Evolutionary conservation across 2,797 vertebrate genomes (phyloP), one percentile per base, ranked within the genome.

Genomic region (Arremon brunneinucha): DNA sequence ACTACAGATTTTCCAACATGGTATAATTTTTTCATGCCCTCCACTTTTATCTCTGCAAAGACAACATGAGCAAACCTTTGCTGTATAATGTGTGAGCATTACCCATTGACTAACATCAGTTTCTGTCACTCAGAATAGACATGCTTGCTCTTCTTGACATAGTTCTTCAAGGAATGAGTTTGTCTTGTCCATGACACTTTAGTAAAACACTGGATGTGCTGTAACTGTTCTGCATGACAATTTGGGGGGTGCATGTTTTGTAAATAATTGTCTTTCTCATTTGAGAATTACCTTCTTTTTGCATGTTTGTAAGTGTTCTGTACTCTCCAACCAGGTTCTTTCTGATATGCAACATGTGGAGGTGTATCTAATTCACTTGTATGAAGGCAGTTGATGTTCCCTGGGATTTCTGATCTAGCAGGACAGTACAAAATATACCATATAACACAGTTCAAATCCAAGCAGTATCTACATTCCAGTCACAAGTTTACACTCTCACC

Each of bases 331-430:
- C 12, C 6, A 49, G 11, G 4, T 57, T 53, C 26, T 62, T 87
- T 78, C 6, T 57, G 22, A 9, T 67, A 32, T 24, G 57, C 9
- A 12, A 18, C 2, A 0, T 52, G 14, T 60, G 37, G 35, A 46
- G 7, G 3, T 11, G 8, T 68, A n/a, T 43, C 12, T 68, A 2
- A 46, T 75, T 83, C 41, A 34, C 27, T 28, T 67, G 7, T 8
- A 30, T 27, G 10, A 43, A 43, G 53, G 37, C 12, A 55, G 11
- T 4, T 76, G 57, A 24, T 37, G 15, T 88, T 59, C 27, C 27
- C 1, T 1, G 2, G 35, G 3, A 63, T 92, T 92, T 76, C 49
- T 79, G 41, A 30, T 59, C 65, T 49, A 46, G 10, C 0, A 0
- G 28, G 63, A 34, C 20, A 63, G 7, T 63, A 21, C 5, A 32